Percentiles rank a stretch among this genome's conserved stretches.
Conservation (phyloP, 2,113 vertebrate species). For the Ranitomeya imitator region DNA sequence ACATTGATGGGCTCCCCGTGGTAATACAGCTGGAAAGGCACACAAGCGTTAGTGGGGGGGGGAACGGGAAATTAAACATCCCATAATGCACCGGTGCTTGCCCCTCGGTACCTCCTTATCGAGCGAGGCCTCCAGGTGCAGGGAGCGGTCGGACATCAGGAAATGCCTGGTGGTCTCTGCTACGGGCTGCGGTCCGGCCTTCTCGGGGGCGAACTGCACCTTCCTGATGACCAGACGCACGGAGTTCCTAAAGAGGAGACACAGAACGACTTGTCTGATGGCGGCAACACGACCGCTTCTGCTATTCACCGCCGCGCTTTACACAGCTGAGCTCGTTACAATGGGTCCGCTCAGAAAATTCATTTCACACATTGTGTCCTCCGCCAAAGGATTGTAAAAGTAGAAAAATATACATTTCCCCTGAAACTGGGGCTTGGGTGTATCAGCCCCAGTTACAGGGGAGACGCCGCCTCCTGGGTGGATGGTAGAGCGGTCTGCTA, state of each 20-base stretch:
- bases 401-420: no score
- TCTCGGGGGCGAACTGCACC: conserved; percentile 90
- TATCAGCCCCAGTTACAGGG: no score
- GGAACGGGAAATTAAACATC: no score
- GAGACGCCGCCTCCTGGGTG: no score
- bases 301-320: not conserved
- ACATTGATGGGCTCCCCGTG: conserved; percentile 86
- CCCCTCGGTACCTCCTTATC: conserved; percentile 82
- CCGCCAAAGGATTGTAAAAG: no score
- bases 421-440: no score
- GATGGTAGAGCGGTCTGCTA: no score
- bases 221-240: conserved; percentile 89
- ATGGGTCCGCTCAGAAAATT: not conserved
- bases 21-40: conserved; percentile 79
- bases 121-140: conserved; percentile 88
- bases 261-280: not conserved
- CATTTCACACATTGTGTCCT: no score
- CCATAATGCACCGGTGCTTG: not conserved
- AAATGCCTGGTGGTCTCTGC: conserved; percentile 89
- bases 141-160: conserved; percentile 88
- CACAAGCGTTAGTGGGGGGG: no score
- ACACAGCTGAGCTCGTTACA: not conserved
- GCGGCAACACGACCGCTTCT: no score
- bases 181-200: conserved; percentile 85
- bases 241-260: conserved; percentile 75